Evolutionary conservation across 2,888 invertebrate genomes (phyloP).

Genomic region (Didymodactylos carnosus): DNA sequence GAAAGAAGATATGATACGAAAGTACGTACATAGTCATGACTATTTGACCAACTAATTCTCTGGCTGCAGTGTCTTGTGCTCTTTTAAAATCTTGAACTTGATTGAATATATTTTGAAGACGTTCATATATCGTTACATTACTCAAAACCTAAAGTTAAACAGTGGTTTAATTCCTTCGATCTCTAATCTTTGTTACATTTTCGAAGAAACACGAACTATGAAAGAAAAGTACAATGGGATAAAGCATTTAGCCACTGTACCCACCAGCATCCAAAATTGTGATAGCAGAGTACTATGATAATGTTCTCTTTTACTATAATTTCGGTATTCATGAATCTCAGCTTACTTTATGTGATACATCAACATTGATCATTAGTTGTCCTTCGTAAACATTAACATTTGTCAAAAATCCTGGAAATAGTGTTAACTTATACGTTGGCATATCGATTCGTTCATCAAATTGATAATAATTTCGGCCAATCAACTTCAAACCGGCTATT

Average conservation of each 20-base stretch:
- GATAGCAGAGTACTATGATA: no score
- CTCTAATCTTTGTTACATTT: no score
- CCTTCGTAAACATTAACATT: constrained; percentile 18
- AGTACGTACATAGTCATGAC: neutral
- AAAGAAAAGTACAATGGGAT: no score
- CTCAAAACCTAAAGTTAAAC: no score
- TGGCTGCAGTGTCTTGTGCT: neutral
- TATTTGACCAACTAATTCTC: neutral
- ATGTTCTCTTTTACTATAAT: no score
- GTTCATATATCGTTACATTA: neutral
- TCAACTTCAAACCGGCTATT: constrained; percentile 7
- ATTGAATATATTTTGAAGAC: neutral
- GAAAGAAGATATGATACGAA: neutral
- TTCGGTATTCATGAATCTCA: no score
- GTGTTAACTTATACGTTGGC: constrained; percentile 19
- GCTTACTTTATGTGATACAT: neutral
- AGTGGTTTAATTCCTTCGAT: no score
- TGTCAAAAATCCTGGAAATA: constrained; percentile 28
- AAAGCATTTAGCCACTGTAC: no score
- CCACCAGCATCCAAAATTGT: no score
- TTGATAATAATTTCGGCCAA: constrained; percentile 11
- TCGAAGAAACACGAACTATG: no score
- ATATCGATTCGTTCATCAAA: constrained; percentile 4
- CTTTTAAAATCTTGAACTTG: neutral
- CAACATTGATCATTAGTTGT: neutral